phyloP scores from a whole-genome alignment of 2,888 invertebrate genomes.

The Sceliomorpha sp. region DNA sequence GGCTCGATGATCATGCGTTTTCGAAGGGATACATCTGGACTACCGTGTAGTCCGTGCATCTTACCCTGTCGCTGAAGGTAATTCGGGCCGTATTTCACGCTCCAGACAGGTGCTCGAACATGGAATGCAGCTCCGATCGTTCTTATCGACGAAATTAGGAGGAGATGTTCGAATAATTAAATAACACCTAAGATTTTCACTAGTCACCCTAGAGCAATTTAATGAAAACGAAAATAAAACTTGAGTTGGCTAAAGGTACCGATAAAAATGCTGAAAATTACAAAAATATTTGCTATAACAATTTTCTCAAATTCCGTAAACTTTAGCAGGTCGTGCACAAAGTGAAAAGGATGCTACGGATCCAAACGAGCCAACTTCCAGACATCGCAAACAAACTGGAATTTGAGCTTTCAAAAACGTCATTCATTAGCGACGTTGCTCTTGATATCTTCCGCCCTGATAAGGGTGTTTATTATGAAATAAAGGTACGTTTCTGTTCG shows the following conservation, averaged over 20 bases:
- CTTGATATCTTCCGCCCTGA: slow-evolving; percentile 13
- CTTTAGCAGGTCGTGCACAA: too few relatives aligned
- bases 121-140: too few relatives aligned
- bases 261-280: too few relatives aligned
- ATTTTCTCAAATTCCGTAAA: too few relatives aligned
- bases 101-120: not conserved
- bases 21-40: slow-evolving; percentile 20
- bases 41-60: slow-evolving; percentile 12
- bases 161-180: slow-evolving; percentile 24
- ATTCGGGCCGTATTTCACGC: too few relatives aligned
- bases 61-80: not conserved
- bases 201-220: slow-evolving; percentile 33
- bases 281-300: too few relatives aligned
- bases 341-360: too few relatives aligned
- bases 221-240: too few relatives aligned
- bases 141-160: too few relatives aligned
- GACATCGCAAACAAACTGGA: not conserved
- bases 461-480: slow-evolving; percentile 11
- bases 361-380: too few relatives aligned
- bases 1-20: slow-evolving; percentile 32
- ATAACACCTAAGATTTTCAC: slow-evolving; percentile 33
- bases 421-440: slow-evolving; percentile 5
- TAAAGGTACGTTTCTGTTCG: slow-evolving; percentile 18
- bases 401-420: too few relatives aligned
- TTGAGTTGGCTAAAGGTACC: too few relatives aligned